Percentiles rank a stretch among this genome's conserved stretches.
phyloP scores from a whole-genome alignment of 2,797 vertebrate species.

The Streptopelia turtur region DNA sequence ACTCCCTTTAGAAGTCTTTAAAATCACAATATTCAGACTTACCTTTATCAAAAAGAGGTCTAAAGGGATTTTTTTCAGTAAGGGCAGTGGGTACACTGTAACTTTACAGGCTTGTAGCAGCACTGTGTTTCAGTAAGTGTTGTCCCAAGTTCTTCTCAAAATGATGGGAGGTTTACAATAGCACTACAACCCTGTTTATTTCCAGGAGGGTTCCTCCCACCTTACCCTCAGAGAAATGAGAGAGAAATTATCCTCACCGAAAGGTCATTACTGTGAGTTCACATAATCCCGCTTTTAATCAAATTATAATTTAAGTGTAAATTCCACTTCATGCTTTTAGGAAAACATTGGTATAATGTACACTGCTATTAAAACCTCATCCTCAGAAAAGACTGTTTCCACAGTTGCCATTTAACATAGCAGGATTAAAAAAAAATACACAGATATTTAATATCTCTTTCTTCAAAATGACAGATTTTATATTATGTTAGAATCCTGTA shows the following conservation, averaged over 20 bases:
- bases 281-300: slow-evolving; percentile 15
- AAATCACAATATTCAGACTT: not conserved
- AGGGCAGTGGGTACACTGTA: not conserved
- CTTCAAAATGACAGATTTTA: not conserved
- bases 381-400: not conserved
- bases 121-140: not conserved
- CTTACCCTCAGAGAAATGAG: not conserved
- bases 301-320: not conserved
- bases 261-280: not conserved
- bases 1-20: not conserved
- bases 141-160: not conserved
- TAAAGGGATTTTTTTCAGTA: not conserved
- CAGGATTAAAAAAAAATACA: not conserved
- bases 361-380: not conserved
- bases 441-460: not conserved
- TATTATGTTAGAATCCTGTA: not conserved
- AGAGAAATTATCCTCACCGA: not conserved
- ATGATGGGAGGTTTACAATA: not conserved
- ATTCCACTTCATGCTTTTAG: not conserved
- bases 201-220: not conserved
- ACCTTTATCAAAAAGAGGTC: not conserved
- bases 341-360: not conserved
- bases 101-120: not conserved
- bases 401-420: not conserved
- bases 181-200: not conserved